phyloP scores from a whole-genome alignment of 1,140 invertebrate species.

The Calliopsis andreniformis region DNA sequence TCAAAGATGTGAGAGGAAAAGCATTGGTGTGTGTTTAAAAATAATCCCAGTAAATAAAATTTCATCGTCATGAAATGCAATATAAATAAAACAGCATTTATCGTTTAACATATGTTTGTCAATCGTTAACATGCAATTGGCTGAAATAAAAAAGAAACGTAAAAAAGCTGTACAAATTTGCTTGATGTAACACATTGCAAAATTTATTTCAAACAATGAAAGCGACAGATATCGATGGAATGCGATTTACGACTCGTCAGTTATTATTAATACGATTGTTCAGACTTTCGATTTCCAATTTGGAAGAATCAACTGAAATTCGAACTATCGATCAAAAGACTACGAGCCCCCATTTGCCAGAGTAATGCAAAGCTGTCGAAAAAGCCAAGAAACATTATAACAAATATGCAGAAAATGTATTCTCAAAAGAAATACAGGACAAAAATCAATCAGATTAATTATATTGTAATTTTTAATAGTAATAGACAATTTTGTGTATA shows the following conservation, averaged over 20 bases:
- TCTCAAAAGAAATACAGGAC: too few relatives aligned
- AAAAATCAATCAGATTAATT: background rate
- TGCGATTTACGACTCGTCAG: too few relatives aligned
- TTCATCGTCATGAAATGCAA: background rate
- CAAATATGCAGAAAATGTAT: background rate
- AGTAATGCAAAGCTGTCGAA: background rate
- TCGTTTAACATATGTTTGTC: background rate
- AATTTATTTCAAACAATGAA: background rate
- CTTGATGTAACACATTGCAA: background rate
- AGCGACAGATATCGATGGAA: background rate
- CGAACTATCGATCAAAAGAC: background rate
- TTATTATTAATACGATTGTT: background rate
- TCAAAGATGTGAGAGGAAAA: too few relatives aligned
- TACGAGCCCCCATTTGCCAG: background rate
- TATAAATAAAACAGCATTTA: background rate
- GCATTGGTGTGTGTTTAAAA: too few relatives aligned
- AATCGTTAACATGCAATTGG: conserved; percentile 18
- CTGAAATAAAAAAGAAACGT: background rate
- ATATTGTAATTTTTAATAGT: background rate
- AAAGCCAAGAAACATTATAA: background rate
- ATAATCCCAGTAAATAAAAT: conserved; percentile 3
- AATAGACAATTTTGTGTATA: background rate
- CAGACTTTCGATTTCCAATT: background rate
- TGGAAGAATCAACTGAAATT: background rate
- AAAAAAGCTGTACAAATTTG: background rate